Evolutionary conservation across 2,113 vertebrate species (phyloP).

Genomic region (Sisor rabdophorus): DNA sequence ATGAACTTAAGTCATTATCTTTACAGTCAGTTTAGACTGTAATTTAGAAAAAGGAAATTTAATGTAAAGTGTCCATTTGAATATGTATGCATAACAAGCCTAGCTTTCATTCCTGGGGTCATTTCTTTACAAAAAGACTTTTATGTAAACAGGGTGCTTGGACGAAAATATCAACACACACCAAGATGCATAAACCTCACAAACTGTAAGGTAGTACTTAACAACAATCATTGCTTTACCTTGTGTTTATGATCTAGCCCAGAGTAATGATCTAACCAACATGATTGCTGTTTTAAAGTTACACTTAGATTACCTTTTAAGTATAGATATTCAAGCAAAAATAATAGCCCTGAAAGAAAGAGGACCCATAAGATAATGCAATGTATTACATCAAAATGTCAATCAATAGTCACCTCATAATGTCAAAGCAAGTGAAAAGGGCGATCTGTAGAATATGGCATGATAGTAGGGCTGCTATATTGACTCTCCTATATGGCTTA

Average conservation of each 20-base stretch:
- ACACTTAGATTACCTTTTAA: not conserved
- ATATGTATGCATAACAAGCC: not conserved
- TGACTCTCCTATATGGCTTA: constrained; percentile 16
- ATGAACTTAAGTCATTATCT: not conserved
- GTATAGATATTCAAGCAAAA: constrained; percentile 1
- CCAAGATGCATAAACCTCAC: not conserved
- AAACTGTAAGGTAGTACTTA: constrained; percentile 4
- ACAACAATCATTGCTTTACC: not conserved
- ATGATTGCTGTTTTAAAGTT: constrained; percentile 26
- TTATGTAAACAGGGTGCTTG: constrained; percentile 1
- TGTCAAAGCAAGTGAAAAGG: constrained; percentile 38
- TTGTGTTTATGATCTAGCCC: constrained; percentile 3
- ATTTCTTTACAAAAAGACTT: constrained; percentile 8
- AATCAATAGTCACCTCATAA: constrained; percentile 48
- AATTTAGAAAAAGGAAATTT: constrained; percentile 28
- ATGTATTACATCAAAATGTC: constrained; percentile 40
- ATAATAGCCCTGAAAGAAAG: constrained; percentile 23
- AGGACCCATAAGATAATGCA: constrained; percentile 23
- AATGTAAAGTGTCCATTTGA: constrained; percentile 29
- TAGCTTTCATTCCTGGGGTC: not conserved
- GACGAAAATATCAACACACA: not conserved
- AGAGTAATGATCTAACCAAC: not conserved
- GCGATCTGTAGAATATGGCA: constrained; percentile 35
- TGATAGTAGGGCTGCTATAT: constrained; percentile 44
- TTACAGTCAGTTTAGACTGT: not conserved